phyloP scores from a whole-genome alignment of 2,797 vertebrate genomes.

The Botia kubotai region DNA sequence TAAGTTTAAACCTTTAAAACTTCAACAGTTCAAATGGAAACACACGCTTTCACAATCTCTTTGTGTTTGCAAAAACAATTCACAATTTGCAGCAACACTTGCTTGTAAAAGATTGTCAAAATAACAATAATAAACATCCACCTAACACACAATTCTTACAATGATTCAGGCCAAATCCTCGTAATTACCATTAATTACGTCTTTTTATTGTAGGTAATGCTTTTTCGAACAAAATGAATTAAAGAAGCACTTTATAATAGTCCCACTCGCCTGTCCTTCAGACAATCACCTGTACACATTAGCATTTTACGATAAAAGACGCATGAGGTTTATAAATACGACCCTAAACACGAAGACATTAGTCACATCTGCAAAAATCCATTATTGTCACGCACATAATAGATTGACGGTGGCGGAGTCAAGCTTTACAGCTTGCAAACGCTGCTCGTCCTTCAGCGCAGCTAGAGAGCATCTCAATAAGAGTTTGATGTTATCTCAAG shows the following conservation, averaged over 20 bases:
- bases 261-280: conserved; percentile 23
- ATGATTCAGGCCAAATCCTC: too few relatives aligned
- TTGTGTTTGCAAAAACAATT: too few relatives aligned
- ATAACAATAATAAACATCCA: background rate
- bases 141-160: background rate
- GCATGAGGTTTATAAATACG: conserved; percentile 17
- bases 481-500: conserved; percentile 44
- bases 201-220: background rate
- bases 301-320: conserved; percentile 23
- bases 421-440: conserved; percentile 35
- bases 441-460: conserved; percentile 21
- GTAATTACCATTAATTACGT: background rate
- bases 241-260: background rate
- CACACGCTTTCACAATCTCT: too few relatives aligned
- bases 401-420: conserved; percentile 1
- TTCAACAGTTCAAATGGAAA: too few relatives aligned
- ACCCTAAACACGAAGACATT: conserved; percentile 33
- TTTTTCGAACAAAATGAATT: background rate
- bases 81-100: background rate
- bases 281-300: conserved; percentile 11
- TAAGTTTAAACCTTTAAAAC: background rate
- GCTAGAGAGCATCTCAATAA: background rate
- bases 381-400: conserved; percentile 35
- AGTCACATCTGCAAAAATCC: conserved; percentile 42
- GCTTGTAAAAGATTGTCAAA: background rate